phyloP scores from a whole-genome alignment of 2,888 invertebrate genomes.

The Dolichopus griseipennis region DNA sequence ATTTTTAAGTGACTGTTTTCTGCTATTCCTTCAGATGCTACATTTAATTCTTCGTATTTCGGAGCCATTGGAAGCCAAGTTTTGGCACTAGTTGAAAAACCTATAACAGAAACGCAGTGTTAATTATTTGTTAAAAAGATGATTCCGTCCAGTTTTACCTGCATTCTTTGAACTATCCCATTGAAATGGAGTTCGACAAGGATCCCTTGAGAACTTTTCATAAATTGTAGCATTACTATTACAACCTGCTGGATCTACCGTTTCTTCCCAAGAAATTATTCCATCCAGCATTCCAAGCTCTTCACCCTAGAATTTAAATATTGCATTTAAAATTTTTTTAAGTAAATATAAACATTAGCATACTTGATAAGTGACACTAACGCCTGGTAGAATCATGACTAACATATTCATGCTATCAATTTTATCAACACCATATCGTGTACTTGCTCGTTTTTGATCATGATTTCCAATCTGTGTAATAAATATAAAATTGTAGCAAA shows the following conservation, averaged over 20 bases:
- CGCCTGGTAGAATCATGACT: slow-evolving; percentile 52
- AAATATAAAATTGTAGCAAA: background rate
- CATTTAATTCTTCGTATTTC: slow-evolving; percentile 52
- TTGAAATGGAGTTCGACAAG: slow-evolving; percentile 54
- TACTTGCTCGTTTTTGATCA: slow-evolving; percentile 52
- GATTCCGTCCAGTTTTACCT: slow-evolving; percentile 17
- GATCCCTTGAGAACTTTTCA: slow-evolving; percentile 52
- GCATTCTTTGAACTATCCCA: slow-evolving; percentile 47
- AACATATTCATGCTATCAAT: slow-evolving; percentile 71
- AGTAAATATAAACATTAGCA: slow-evolving; percentile 45
- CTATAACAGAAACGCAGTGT: slow-evolving; percentile 22
- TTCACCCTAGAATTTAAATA: slow-evolving; percentile 41
- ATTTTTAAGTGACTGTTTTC: slow-evolving; percentile 50
- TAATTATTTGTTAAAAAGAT: background rate
- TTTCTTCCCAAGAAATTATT: slow-evolving; percentile 51
- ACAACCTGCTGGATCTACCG: slow-evolving; percentile 47
- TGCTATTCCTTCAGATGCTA: slow-evolving; percentile 44
- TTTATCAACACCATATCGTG: slow-evolving; percentile 52
- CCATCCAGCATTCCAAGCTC: slow-evolving; percentile 42
- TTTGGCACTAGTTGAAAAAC: slow-evolving; percentile 36
- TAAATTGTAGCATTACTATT: slow-evolving; percentile 49
- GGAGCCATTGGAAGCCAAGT: slow-evolving; percentile 44
- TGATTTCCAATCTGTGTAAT: slow-evolving; percentile 61
- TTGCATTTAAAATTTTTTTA: background rate
- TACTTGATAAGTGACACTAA: slow-evolving; percentile 52